A percentile compares a stretch with the other conserved stretches of the same genome.
Evolutionary conservation across 2,113 vertebrate species (phyloP).

Genomic region (Herpetotheres cachinnans): DNA sequence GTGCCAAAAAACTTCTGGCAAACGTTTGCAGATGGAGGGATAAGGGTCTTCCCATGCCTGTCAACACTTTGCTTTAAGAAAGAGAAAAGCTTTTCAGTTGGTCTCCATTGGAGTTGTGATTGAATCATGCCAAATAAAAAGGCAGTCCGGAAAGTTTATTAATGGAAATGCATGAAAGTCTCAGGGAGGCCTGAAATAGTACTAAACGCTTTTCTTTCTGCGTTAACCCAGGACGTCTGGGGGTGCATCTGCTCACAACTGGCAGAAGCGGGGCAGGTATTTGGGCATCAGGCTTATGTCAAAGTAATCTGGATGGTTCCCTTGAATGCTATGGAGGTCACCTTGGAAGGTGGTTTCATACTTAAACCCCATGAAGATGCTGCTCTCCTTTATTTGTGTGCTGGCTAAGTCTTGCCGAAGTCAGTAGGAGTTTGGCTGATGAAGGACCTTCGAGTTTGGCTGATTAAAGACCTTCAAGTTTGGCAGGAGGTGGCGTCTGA

Average conservation of each 20-base stretch:
- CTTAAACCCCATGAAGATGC: not conserved
- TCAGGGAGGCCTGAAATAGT: not conserved
- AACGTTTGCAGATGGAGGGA: not conserved
- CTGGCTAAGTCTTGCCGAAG: not conserved
- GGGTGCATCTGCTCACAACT: not conserved
- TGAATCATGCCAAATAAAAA: not conserved
- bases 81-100: not conserved
- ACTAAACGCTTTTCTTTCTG: not conserved
- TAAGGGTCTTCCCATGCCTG: constrained; percentile 11
- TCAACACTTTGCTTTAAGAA: not conserved
- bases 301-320: not conserved
- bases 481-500: not conserved
- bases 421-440: not conserved
- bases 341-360: not conserved
- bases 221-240: not conserved
- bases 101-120: not conserved
- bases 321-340: not conserved
- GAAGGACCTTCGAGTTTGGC: not conserved
- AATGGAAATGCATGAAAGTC: not conserved
- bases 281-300: not conserved
- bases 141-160: not conserved
- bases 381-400: not conserved
- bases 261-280: not conserved
- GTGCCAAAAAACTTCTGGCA: not conserved
- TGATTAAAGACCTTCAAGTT: not conserved